These are phyloP conservation scores for Geodia barretti DNA, from an alignment of 37 sponge, comb jelly and placozoan species.

Conservation along the genomic window DNA sequence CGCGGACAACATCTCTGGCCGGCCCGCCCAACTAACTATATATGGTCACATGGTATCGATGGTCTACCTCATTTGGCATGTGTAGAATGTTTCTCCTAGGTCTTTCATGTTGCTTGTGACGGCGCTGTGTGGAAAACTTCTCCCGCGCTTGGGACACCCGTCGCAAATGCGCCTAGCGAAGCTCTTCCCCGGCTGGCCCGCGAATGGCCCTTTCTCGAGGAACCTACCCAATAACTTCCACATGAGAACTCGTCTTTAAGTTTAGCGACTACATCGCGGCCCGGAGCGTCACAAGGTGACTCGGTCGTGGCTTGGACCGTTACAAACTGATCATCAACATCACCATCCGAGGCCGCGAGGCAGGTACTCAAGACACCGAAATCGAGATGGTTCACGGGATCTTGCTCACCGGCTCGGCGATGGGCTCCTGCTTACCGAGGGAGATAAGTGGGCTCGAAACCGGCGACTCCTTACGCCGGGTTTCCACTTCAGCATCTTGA, in stretches of 20 bases:
- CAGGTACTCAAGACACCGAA: constrained; percentile 39
- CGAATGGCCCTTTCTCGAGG: constrained; percentile 5
- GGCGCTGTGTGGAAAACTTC: neutral
- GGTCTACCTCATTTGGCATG: too few species aligned
- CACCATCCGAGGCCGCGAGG: neutral
- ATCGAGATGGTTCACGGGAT: neutral
- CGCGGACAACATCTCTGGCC: too few species aligned
- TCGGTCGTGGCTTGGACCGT: neutral
- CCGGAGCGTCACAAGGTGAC: too few species aligned
- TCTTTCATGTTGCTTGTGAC: neutral
- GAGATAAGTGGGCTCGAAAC: constrained; percentile 61
- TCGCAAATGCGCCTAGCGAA: neutral
- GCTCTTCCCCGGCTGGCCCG: neutral
- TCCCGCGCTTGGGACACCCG: neutral
- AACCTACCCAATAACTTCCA: neutral
- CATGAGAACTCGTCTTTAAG: too few species aligned
- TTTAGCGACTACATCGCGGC: too few species aligned
- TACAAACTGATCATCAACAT: neutral
- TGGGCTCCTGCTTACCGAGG: constrained; percentile 45
- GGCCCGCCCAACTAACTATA: too few species aligned
- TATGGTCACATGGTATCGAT: too few species aligned
- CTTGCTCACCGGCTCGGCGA: constrained; percentile 9
- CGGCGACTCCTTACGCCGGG: constrained; percentile 70
- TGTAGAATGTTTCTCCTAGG: too few species aligned
- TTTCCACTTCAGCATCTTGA: constrained; percentile 69